A percentile compares a stretch with the other conserved stretches of the same genome.
Conservation (phyloP, 23 tunicate genomes). For the Trididemnum clinides region DNA sequence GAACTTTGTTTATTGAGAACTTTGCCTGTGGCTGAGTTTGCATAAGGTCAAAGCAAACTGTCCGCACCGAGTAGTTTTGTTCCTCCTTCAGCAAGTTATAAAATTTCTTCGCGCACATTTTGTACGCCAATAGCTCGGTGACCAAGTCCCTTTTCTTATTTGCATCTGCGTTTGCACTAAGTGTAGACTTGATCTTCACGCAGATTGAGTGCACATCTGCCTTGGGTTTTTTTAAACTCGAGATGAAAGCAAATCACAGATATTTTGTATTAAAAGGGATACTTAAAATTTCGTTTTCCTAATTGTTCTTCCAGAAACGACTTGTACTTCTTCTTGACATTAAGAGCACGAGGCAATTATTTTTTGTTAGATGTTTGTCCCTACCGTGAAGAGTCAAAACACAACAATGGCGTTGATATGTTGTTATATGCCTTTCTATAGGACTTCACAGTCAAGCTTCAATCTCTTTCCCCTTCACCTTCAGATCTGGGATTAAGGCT, state of each 20-base stretch:
- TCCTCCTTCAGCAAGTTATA: slow-evolving; percentile 6
- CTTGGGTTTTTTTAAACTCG: neutral
- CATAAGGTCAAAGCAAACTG: slow-evolving; percentile 17
- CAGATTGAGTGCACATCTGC: slow-evolving; percentile 1
- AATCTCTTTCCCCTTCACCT: slow-evolving; percentile 13
- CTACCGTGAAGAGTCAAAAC: slow-evolving; percentile 2
- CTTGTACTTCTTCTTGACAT: neutral
- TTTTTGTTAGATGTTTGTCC: slow-evolving; percentile 12
- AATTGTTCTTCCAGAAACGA: neutral
- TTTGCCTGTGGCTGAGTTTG: slow-evolving; percentile 23
- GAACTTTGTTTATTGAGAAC: neutral
- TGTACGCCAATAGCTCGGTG: slow-evolving; percentile 16
- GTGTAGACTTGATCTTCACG: slow-evolving; percentile 1
- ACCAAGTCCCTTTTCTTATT: slow-evolving; percentile 11
- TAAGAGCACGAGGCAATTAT: slow-evolving; percentile 1
- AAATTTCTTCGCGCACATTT: slow-evolving; percentile 14
- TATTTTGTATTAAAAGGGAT: slow-evolving; percentile 7
- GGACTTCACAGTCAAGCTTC: neutral
- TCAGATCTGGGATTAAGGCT: slow-evolving; percentile 1
- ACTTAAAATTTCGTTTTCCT: neutral
- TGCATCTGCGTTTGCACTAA: neutral
- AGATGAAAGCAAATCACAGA: slow-evolving; percentile 15
- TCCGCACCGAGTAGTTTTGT: slow-evolving; percentile 5
- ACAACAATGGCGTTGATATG: slow-evolving; percentile 15
- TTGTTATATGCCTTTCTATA: neutral